phyloP scores from a whole-genome alignment of 2,113 vertebrate genomes.

The Sakesphorus luctuosus region DNA sequence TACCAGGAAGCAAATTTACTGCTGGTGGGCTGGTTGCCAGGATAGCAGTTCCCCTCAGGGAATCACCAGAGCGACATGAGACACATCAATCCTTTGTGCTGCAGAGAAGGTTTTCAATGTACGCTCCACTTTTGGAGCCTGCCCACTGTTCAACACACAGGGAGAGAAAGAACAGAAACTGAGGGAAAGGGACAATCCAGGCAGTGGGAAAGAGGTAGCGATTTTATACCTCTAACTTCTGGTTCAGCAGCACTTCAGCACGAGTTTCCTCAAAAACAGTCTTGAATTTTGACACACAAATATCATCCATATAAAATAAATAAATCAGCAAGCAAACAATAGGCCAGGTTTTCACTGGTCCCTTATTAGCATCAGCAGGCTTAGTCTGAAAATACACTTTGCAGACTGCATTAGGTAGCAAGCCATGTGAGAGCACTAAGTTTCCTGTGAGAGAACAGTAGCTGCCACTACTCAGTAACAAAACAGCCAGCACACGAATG shows the following conservation, averaged over 20 bases:
- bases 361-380: neutral
- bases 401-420: neutral
- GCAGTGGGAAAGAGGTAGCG: neutral
- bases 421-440: neutral
- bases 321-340: neutral
- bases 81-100: neutral
- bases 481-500: neutral
- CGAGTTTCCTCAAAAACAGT: neutral
- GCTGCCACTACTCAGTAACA: neutral
- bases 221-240: neutral
- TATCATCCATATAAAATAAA: neutral
- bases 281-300: neutral
- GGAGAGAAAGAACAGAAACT: neutral
- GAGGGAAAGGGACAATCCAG: neutral
- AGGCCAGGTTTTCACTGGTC: neutral
- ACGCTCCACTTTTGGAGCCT: neutral
- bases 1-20: neutral
- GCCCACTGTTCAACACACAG: neutral
- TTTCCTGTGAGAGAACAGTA: neutral
- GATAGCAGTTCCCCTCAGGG: neutral
- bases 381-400: neutral
- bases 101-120: neutral
- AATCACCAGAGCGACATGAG: neutral
- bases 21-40: constrained; percentile 1
- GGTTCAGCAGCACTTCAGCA: neutral